Base-by-base conservation (phyloP, 2,113 vertebrate species). In the Chrysochloris asiatica region DNA sequence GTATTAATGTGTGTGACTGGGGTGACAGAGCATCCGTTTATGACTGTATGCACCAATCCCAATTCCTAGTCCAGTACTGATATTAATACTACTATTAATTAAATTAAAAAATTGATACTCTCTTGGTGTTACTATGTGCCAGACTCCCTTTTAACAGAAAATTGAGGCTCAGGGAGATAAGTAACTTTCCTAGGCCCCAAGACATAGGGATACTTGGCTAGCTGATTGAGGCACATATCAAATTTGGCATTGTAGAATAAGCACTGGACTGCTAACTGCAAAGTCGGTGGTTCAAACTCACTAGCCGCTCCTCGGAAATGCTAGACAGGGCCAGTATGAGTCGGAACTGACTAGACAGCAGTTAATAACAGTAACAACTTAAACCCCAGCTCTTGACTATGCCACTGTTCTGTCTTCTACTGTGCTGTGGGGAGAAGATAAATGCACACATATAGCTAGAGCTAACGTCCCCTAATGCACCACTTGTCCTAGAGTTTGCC, bases 71-170 rank as follows among this genome's bases (percentile, higher is more conserved):
- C 47, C 28, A 86, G 9, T 38, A 54, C 5, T 6, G 21, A 52
- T 43, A 21, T 54, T 78, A 72, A 76, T 50, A 56, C 38, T n/a
- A 89, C 21, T 56, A 69, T 56, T 69, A 33, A 59, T 72, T n/a
- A n/a, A n/a, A n/a, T n/a, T n/a, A n/a, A n/a, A n/a, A n/a, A n/a
- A 71, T 59, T 6, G 45, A 47, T 16, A 54, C 54, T n/a, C 65
- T 43, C 22, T 41, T 85, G 43, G 24, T 84, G 48, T 36, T 56
- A 61, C 41, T 77, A 24, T 89, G 21, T 83, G 36, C 19, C 22
- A 69, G 65, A 90, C 28, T 12, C 5, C 54, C 21, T 88, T 84
- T 84, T 81, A 90, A 86, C 41, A 78, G 54, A 83, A 95, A 91
- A 30, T 21, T 28, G 36, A 93, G 36, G 9, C 41, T 87, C 59